These are phyloP conservation scores for Synanceia verrucosa DNA, from an alignment of 2,797 vertebrate species.

Conservation along the genomic window DNA sequence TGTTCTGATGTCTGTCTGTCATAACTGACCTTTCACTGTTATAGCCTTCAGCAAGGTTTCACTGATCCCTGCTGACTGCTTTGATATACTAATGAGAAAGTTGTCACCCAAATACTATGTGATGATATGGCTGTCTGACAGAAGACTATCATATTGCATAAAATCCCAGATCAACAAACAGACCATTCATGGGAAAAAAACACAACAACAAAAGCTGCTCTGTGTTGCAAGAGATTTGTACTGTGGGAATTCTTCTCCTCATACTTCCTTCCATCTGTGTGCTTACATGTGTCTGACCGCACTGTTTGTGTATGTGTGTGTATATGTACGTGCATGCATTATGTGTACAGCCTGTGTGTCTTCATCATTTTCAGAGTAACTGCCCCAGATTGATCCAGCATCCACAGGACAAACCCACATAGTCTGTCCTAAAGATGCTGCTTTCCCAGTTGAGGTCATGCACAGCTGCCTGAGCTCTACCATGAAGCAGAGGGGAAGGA, in stretches of 20 bases:
- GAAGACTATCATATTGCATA: slow-evolving; percentile 9
- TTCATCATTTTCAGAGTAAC: slow-evolving; percentile 19
- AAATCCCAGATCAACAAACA: slow-evolving; percentile 38
- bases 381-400: slow-evolving; percentile 23
- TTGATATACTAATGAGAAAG: slow-evolving; percentile 22
- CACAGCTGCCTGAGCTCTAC: slow-evolving; percentile 63
- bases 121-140: slow-evolving; percentile 3
- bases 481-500: slow-evolving; percentile 28
- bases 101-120: no score
- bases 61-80: slow-evolving; percentile 25
- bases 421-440: slow-evolving; percentile 35
- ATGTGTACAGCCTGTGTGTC: neutral
- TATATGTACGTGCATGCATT: neutral
- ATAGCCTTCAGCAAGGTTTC: slow-evolving; percentile 32
- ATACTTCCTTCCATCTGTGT: neutral
- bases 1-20: no score
- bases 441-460: slow-evolving; percentile 52
- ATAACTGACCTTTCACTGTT: slow-evolving; percentile 11
- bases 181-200: slow-evolving; percentile 29
- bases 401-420: slow-evolving; percentile 23
- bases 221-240: slow-evolving; percentile 16
- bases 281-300: slow-evolving; percentile 2
- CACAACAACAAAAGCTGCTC: slow-evolving; percentile 43
- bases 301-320: slow-evolving; percentile 11
- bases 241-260: slow-evolving; percentile 22